These are phyloP conservation scores for Micoletzkya japonica DNA, from an alignment of 2,888 invertebrate species.

Conservation along the genomic window DNA sequence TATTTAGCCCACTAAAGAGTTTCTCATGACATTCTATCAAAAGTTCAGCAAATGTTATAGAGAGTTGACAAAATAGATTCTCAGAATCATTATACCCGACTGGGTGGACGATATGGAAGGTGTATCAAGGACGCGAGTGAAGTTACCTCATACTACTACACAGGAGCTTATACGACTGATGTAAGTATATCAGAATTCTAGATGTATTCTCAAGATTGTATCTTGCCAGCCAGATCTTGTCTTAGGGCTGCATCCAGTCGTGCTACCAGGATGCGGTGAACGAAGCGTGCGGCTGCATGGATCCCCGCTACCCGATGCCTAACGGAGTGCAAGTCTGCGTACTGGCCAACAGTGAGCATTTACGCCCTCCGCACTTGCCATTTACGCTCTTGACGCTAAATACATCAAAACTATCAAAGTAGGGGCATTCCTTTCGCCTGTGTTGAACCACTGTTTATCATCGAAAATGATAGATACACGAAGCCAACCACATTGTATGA, in stretches of 20 bases:
- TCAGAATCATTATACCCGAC: constrained; percentile 29
- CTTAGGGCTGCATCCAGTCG: constrained; percentile 34
- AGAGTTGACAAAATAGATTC: not conserved
- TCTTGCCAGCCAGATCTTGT: not conserved
- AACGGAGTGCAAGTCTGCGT: constrained; percentile 20
- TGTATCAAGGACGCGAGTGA: constrained; percentile 32
- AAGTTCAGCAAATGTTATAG: not conserved
- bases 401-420: too few species aligned
- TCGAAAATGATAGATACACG: too few species aligned
- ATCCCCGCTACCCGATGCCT: constrained; percentile 34
- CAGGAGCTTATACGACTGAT: constrained; percentile 35
- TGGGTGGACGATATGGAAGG: constrained; percentile 35
- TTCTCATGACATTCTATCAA: not conserved
- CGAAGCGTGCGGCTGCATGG: constrained; percentile 35
- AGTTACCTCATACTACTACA: constrained; percentile 38
- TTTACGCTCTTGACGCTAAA: too few species aligned
- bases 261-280: constrained; percentile 37
- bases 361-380: too few species aligned
- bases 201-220: not conserved
- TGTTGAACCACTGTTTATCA: too few species aligned
- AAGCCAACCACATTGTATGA: too few species aligned
- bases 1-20: too few species aligned
- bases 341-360: constrained; percentile 28
- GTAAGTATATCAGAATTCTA: constrained; percentile 25
- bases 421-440: too few species aligned